Evolutionary conservation across 2,113 vertebrate species (phyloP).

Genomic region (Trichomycterus rosablanca): DNA sequence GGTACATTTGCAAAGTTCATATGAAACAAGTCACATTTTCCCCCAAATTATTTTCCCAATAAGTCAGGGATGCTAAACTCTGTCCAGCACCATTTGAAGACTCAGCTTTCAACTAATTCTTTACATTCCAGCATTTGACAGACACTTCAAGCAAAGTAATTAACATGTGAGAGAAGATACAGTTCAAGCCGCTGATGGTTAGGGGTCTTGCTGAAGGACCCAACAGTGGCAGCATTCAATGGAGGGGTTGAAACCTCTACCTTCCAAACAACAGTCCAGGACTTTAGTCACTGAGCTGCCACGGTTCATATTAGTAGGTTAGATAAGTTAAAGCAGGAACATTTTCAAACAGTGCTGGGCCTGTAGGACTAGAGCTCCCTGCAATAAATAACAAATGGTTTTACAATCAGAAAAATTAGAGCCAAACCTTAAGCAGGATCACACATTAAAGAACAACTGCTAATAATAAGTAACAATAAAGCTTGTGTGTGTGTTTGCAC

Average conservation of each 20-base stretch:
- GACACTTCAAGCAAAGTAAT: too few relatives aligned
- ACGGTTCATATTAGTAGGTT: not conserved
- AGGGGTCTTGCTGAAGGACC: too few relatives aligned
- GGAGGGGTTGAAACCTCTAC: too few relatives aligned
- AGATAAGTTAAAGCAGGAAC: not conserved
- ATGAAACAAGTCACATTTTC: slow-evolving; percentile 76
- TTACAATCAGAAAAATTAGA: slow-evolving; percentile 62
- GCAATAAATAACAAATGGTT: slow-evolving; percentile 22
- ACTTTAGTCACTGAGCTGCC: too few relatives aligned
- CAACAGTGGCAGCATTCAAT: too few relatives aligned
- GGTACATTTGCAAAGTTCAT: slow-evolving; percentile 97
- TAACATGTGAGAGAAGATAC: too few relatives aligned
- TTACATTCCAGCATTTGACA: too few relatives aligned
- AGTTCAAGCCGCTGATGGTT: too few relatives aligned
- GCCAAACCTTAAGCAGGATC: slow-evolving; percentile 70
- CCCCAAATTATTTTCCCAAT: slow-evolving; percentile 33
- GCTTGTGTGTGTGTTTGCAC: slow-evolving; percentile 78
- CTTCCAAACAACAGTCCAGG: too few relatives aligned
- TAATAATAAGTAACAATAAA: slow-evolving; percentile 85
- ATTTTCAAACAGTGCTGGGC: not conserved
- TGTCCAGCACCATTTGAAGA: not conserved
- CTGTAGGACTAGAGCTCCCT: not conserved
- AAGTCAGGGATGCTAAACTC: slow-evolving; percentile 8
- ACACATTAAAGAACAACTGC: slow-evolving; percentile 77
- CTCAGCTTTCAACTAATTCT: too few relatives aligned